Evolutionary conservation across 2,113 vertebrate genomes (phyloP).

Genomic region (Tringa solitaria): DNA sequence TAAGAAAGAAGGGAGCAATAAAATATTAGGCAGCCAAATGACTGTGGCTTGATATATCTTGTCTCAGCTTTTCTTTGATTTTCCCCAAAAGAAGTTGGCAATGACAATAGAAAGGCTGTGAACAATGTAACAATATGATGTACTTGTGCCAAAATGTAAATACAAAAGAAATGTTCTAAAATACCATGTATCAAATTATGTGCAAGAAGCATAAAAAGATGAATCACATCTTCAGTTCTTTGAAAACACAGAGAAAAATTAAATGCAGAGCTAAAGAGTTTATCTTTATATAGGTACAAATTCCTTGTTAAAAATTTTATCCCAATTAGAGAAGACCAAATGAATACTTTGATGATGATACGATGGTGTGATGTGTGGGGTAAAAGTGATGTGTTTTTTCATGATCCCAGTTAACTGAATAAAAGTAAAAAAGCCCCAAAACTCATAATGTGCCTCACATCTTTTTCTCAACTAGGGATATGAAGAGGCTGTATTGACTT

Average conservation of each 20-base stretch:
- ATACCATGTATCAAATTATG: constrained; percentile 61
- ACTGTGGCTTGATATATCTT: constrained; percentile 57
- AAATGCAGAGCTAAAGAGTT: not conserved
- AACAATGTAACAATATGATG: constrained; percentile 58
- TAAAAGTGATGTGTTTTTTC: not conserved
- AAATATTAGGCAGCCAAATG: constrained; percentile 33
- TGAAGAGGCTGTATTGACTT: not conserved
- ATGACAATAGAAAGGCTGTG: constrained; percentile 49
- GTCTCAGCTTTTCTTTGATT: constrained; percentile 70
- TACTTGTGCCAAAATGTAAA: constrained; percentile 65
- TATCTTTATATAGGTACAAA: not conserved
- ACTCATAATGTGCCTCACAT: not conserved
- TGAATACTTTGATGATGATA: not conserved
- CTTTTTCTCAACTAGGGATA: not conserved
- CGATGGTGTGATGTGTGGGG: not conserved
- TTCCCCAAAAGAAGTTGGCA: constrained; percentile 63
- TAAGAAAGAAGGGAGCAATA: constrained; percentile 1
- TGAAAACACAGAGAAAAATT: constrained; percentile 48
- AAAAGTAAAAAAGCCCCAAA: not conserved
- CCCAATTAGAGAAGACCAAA: not conserved
- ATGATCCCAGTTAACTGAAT: not conserved
- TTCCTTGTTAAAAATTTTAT: not conserved
- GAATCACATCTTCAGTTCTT: constrained; percentile 40
- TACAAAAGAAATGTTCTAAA: constrained; percentile 63
- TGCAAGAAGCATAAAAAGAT: constrained; percentile 49